These are phyloP conservation scores for Sebastes itinus DNA, from an alignment of 2,797 vertebrate genomes.

Conservation along the genomic window DNA sequence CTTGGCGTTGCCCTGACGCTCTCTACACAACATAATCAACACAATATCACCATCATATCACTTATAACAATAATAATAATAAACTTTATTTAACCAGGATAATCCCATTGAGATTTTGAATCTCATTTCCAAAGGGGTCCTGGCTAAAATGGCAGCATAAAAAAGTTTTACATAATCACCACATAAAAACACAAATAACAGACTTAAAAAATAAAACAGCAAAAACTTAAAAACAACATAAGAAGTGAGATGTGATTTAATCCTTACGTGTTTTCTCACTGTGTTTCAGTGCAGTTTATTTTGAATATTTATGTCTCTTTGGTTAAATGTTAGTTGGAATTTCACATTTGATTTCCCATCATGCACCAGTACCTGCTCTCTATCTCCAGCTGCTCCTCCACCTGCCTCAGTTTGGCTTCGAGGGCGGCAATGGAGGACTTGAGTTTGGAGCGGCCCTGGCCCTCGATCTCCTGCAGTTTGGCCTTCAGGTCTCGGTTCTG, in stretches of 20 bases:
- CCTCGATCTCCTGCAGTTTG: slow-evolving; percentile 94
- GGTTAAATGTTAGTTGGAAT: background rate
- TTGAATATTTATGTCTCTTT: background rate
- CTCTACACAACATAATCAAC: slow-evolving; percentile 74
- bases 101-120: too few relatives aligned
- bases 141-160: too few relatives aligned
- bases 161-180: too few relatives aligned
- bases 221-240: too few relatives aligned
- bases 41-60: too few relatives aligned
- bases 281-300: background rate
- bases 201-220: too few relatives aligned
- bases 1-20: slow-evolving; percentile 88
- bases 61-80: too few relatives aligned
- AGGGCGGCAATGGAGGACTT: slow-evolving; percentile 88
- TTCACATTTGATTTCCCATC: background rate
- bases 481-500: slow-evolving; percentile 94
- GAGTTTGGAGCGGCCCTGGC: slow-evolving; percentile 91
- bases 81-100: too few relatives aligned
- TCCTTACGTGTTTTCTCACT: too few relatives aligned
- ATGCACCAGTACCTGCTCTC: slow-evolving; percentile 88
- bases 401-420: slow-evolving; percentile 92
- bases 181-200: too few relatives aligned
- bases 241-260: too few relatives aligned
- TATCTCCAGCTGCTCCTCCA: slow-evolving; percentile 92
- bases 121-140: too few relatives aligned